phyloP scores from a whole-genome alignment of 2,797 vertebrate genomes.

The Sebastes vulpes region DNA sequence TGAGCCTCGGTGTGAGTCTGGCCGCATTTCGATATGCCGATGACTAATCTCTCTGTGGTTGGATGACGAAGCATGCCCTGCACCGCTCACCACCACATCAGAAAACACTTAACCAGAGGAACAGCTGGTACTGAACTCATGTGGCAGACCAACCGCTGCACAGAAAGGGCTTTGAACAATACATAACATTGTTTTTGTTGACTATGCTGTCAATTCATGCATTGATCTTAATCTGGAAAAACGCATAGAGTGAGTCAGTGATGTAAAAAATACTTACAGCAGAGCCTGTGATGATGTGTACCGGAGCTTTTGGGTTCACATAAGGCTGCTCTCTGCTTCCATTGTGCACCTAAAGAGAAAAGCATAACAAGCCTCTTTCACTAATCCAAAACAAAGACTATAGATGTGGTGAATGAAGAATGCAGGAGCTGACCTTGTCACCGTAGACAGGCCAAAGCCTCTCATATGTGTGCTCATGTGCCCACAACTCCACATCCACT shows the following conservation, averaged over 20 bases:
- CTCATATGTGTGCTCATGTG: slow-evolving; percentile 93
- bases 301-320: slow-evolving; percentile 89
- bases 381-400: neutral
- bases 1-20: slow-evolving; percentile 43
- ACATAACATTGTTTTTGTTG: slow-evolving; percentile 52
- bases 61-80: slow-evolving; percentile 54
- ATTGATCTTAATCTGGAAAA: slow-evolving; percentile 19
- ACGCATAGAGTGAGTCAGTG: neutral
- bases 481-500: slow-evolving; percentile 92
- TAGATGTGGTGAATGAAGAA: neutral
- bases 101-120: slow-evolving; percentile 57
- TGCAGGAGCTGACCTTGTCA: slow-evolving; percentile 83
- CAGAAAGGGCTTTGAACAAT: slow-evolving; percentile 42
- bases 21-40: slow-evolving; percentile 54
- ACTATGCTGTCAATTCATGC: slow-evolving; percentile 27
- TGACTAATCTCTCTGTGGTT: slow-evolving; percentile 72
- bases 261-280: slow-evolving; percentile 85
- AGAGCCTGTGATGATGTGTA: slow-evolving; percentile 93
- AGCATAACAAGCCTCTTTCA: neutral
- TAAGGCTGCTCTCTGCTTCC: slow-evolving; percentile 88
- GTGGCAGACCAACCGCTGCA: slow-evolving; percentile 55
- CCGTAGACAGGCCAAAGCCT: slow-evolving; percentile 92
- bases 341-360: slow-evolving; percentile 86
- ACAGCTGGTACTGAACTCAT: slow-evolving; percentile 60
- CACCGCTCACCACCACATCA: slow-evolving; percentile 65